These are phyloP conservation scores for Pogoniulus pusillus DNA, from an alignment of 2,797 vertebrate species.

Conservation along the genomic window DNA sequence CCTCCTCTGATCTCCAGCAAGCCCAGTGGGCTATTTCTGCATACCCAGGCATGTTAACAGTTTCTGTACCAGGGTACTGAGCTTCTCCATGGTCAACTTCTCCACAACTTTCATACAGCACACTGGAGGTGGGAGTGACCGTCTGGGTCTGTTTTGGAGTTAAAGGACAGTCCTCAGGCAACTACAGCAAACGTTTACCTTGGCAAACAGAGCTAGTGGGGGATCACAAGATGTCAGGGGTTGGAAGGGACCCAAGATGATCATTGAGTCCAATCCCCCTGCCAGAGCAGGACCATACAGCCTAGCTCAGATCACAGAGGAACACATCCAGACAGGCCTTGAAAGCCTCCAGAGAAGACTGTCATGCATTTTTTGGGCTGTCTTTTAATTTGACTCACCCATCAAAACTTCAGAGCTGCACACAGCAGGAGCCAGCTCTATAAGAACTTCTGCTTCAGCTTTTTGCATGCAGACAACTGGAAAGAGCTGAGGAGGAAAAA, in stretches of 20 bases:
- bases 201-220: neutral
- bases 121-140: neutral
- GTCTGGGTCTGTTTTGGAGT: neutral
- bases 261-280: too few relatives aligned
- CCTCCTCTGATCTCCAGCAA: neutral
- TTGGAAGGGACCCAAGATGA: too few relatives aligned
- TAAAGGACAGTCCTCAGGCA: neutral
- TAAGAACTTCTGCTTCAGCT: neutral
- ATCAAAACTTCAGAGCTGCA: neutral
- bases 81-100: neutral
- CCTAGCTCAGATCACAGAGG: too few relatives aligned
- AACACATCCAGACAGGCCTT: too few relatives aligned
- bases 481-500: neutral
- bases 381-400: neutral
- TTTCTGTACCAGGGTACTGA: neutral
- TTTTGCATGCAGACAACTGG: neutral
- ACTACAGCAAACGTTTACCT: neutral
- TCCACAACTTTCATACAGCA: rapidly evolving
- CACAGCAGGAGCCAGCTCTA: neutral
- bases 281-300: too few relatives aligned
- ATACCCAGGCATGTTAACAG: neutral
- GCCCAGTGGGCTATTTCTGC: neutral
- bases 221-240: too few relatives aligned
- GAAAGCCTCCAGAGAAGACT: too few relatives aligned
- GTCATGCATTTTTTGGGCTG: neutral